Conservation (phyloP, 37 sponge, comb jelly and placozoan species). For the Trichoplax adhaerens region DNA sequence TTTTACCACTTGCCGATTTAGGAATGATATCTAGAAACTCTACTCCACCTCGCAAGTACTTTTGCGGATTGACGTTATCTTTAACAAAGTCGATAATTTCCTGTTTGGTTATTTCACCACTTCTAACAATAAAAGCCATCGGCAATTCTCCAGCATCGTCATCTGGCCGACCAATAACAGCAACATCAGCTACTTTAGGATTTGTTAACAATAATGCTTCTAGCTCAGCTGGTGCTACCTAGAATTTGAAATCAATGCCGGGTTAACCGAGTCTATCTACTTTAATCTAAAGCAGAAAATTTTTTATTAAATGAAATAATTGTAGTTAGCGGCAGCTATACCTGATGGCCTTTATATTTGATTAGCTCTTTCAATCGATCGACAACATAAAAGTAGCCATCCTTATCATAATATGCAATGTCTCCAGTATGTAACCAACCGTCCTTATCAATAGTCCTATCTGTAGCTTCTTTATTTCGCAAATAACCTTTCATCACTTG, state of each 20-base stretch:
- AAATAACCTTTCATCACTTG: conserved; percentile 78
- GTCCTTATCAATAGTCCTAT: conserved; percentile 32
- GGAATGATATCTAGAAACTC: conserved; percentile 54
- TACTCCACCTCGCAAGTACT: conserved; percentile 57
- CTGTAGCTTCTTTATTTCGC: conserved; percentile 37
- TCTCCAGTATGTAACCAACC: conserved; percentile 74
- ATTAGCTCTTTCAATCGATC: conserved; percentile 86
- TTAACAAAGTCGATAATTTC: conserved; percentile 34
- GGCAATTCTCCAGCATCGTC: conserved; percentile 71
- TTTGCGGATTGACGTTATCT: conserved; percentile 38
- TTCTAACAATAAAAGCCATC: conserved; percentile 67
- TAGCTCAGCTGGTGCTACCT: conserved; percentile 83
- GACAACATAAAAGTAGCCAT: conserved; percentile 61
- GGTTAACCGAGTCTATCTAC: too few species aligned
- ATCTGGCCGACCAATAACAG: conserved; percentile 59
- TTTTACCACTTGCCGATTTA: conserved; percentile 75
- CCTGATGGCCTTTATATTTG: conserved; percentile 59
- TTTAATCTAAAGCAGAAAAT: too few species aligned
- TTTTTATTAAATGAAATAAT: too few species aligned
- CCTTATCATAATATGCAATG: conserved; percentile 56
- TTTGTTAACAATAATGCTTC: conserved; percentile 56
- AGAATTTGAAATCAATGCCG: too few species aligned
- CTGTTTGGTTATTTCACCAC: conserved; percentile 24
- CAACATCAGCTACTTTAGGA: conserved; percentile 61
- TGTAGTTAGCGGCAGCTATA: too few species aligned